Base-by-base conservation (phyloP, 1,140 invertebrate species). In the Pinna nobilis region DNA sequence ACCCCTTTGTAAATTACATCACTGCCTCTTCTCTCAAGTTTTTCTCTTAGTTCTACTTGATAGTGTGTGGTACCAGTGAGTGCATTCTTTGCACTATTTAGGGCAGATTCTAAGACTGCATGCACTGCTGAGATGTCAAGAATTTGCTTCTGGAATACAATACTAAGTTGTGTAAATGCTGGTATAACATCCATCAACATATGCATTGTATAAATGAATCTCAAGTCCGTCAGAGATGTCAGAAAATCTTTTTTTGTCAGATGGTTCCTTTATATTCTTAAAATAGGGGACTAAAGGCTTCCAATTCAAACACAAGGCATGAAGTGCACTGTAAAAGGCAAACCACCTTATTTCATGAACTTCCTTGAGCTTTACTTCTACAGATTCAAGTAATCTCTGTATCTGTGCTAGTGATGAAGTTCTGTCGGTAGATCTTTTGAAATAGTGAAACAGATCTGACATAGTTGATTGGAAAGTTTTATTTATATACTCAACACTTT, bases 171-270 rank as follows among this genome's bases (percentile, higher is more conserved):
- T 3, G 71, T 50, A 2, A 78, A 23, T 15, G 70, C 51, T 25
- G 76, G 66, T 18, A 78, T 57, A 1, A 74, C 63, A 53, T 78
- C 67, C 66, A 78, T 78, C 66, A 78, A 37, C 28, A 78, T 15
- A 49, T 74, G 66, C n/a, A 55, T 66, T 28, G 74, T 39, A 23
- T 33, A 68, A 15, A 78, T 33, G 25, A 75, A 70, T 25, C 60
- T 33, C n/a, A n/a, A 47, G 9, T 25, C 44, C 25, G 66, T 61
- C 28, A 74, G 50, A 32, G 65, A 55, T 23, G 61, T 65, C 13
- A 60, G 63, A 15, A 51, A 44, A 23, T 41, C n/a, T n/a, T n/a
- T n/a, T 47, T 30, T 55, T 59, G 2, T 37, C 61, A 25, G 41
- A 59, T 55, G 64, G 55, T 20, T 69, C 66, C 50, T 63, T 69